phyloP scores from a whole-genome alignment of 2,888 invertebrate genomes.

The Aporophyla lueneburgensis region DNA sequence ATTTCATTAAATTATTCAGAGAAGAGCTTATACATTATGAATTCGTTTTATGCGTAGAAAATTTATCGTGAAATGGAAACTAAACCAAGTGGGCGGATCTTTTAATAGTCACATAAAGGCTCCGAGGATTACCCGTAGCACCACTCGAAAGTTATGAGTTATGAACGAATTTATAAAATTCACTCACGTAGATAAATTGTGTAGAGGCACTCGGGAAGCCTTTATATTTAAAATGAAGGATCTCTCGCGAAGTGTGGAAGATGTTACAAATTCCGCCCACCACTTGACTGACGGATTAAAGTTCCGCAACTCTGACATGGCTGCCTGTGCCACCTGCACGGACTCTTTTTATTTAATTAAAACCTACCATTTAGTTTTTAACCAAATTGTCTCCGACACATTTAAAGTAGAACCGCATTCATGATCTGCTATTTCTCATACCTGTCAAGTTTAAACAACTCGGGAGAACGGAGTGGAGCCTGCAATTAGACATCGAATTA shows the following conservation, averaged over 20 bases:
- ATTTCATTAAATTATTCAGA: slow-evolving; percentile 26
- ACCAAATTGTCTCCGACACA: not conserved
- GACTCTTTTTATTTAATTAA: slow-evolving; percentile 34
- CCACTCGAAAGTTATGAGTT: slow-evolving; percentile 59
- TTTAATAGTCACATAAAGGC: slow-evolving; percentile 38
- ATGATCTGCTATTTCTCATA: slow-evolving; percentile 29
- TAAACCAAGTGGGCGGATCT: slow-evolving; percentile 23
- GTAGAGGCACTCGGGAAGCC: slow-evolving; percentile 42
- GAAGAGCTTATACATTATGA: slow-evolving; percentile 29
- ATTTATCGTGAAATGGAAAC: slow-evolving; percentile 29
- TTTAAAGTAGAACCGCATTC: slow-evolving; percentile 17
- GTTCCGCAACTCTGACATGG: slow-evolving; percentile 29
- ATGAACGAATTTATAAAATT: slow-evolving; percentile 61
- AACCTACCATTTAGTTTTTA: slow-evolving; percentile 8
- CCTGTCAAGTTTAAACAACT: slow-evolving; percentile 36
- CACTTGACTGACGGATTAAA: slow-evolving; percentile 31
- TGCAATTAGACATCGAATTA: slow-evolving; percentile 44
- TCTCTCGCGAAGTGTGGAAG: slow-evolving; percentile 40
- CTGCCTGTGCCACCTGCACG: slow-evolving; percentile 2
- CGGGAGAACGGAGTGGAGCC: slow-evolving; percentile 13
- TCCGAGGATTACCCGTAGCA: slow-evolving; percentile 35
- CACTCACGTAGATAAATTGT: slow-evolving; percentile 65
- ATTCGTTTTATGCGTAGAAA: slow-evolving; percentile 10
- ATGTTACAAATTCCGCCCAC: slow-evolving; percentile 52
- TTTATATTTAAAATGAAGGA: slow-evolving; percentile 54